A percentile compares a stretch with the other conserved stretches of the same genome.
Conservation (phyloP, 2,888 invertebrate species). For the Operophtera brumata region DNA sequence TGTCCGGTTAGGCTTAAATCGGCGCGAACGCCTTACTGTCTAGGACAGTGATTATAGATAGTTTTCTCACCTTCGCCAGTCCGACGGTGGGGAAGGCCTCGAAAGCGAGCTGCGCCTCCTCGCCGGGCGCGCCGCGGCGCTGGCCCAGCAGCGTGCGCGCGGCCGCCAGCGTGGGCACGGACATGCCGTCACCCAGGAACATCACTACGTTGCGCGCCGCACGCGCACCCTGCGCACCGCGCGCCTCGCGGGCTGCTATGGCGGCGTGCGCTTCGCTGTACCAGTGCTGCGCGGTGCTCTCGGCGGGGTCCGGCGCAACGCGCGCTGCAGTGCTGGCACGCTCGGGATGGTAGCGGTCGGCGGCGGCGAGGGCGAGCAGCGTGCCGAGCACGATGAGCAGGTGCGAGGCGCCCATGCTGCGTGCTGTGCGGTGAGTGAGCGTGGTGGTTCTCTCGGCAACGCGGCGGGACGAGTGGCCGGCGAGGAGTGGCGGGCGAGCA, state of each 20-base stretch:
- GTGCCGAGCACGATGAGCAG: neutral
- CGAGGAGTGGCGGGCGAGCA: too few relatives aligned
- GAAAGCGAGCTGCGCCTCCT: conserved; percentile 80
- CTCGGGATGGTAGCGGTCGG: conserved; percentile 18
- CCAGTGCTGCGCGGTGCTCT: conserved; percentile 25
- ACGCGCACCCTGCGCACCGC: conserved; percentile 53
- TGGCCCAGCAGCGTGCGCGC: conserved; percentile 82
- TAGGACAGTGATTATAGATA: neutral
- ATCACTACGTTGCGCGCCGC: conserved; percentile 81
- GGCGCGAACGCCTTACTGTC: too few relatives aligned
- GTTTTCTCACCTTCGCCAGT: conserved; percentile 38
- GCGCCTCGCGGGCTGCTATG: conserved; percentile 30
- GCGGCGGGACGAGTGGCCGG: too few relatives aligned
- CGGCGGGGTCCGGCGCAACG: neutral
- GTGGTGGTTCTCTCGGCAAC: too few relatives aligned
- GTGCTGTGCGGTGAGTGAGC: too few relatives aligned
- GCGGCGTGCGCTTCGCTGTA: conserved; percentile 28
- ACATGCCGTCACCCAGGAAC: conserved; percentile 88
- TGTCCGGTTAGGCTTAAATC: neutral
- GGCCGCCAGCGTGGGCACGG: conserved; percentile 83
- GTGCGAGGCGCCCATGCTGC: too few relatives aligned
- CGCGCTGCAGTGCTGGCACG: conserved; percentile 3
- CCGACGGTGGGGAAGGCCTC: conserved; percentile 83
- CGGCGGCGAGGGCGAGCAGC: neutral
- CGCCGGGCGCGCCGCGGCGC: conserved; percentile 70